Conservation (phyloP, 1,140 invertebrate genomes). For the Sycophaga agraensis region DNA sequence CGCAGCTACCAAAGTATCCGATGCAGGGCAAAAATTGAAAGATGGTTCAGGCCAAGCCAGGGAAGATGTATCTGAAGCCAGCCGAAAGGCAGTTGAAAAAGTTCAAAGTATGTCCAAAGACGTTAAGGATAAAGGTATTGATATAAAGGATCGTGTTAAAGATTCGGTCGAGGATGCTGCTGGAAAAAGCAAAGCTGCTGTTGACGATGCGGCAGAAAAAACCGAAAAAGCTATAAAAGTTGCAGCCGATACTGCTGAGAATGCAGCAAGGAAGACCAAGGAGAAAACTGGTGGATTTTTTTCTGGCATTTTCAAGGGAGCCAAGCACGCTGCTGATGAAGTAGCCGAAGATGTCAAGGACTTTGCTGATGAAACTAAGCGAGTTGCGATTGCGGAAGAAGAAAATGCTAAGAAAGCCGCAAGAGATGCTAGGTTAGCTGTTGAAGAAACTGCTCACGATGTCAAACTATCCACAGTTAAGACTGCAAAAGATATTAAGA, state of each 20-base stretch:
- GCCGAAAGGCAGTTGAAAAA: constrained; percentile 7
- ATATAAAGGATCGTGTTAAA: constrained; percentile 13
- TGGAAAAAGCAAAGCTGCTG: not conserved
- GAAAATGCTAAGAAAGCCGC: constrained; percentile 18
- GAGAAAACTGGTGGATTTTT: constrained; percentile 22
- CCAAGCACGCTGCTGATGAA: constrained; percentile 44
- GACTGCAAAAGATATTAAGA: no score
- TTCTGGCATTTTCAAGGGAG: constrained; percentile 40
- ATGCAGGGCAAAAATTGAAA: not conserved
- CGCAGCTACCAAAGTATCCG: not conserved
- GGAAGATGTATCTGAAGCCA: not conserved
- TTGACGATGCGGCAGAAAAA: constrained; percentile 6
- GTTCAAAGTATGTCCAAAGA: constrained; percentile 16
- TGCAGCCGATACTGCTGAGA: constrained; percentile 32
- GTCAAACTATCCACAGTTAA: not conserved
- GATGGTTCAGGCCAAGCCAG: not conserved
- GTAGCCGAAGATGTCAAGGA: constrained; percentile 42
- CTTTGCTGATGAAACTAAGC: constrained; percentile 37
- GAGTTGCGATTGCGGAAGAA: constrained; percentile 28
- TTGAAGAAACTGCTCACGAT: no score
- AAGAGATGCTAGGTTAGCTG: not conserved
- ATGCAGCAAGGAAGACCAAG: constrained; percentile 18
- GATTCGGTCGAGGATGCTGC: not conserved
- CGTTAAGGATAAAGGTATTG: constrained; percentile 24
- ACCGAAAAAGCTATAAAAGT: not conserved